Conservation (phyloP, 2,797 vertebrate genomes). For the Natrix natrix region DNA sequence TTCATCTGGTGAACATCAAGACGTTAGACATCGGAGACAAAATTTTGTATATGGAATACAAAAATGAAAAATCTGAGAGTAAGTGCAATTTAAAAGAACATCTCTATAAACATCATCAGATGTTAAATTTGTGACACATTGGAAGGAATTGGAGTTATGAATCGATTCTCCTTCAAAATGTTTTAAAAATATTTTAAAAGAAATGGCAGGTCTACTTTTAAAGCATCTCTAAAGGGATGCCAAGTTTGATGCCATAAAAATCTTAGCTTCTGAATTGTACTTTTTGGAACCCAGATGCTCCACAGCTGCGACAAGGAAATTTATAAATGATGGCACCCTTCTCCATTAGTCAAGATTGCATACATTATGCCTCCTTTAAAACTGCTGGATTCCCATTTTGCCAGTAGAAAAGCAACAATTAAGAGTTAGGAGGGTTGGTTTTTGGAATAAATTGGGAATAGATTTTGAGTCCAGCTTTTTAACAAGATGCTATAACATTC, state of each 20-base stretch:
- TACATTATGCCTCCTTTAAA: not conserved
- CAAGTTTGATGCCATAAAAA: not conserved
- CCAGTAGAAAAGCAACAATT: not conserved
- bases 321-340: not conserved
- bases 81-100: not conserved
- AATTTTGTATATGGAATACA: slow-evolving; percentile 33
- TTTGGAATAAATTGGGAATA: not conserved
- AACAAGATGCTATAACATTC: not conserved
- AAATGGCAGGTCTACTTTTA: not conserved
- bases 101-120: slow-evolving; percentile 28
- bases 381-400: not conserved
- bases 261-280: not conserved
- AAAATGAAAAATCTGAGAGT: not conserved
- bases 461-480: not conserved
- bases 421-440: not conserved
- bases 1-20: not conserved
- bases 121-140: slow-evolving; percentile 41
- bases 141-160: slow-evolving; percentile 41
- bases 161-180: slow-evolving; percentile 42
- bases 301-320: not conserved
- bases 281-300: not conserved
- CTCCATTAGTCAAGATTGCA: not conserved
- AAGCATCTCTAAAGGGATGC: not conserved
- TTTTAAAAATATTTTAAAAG: slow-evolving; percentile 34
- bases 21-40: slow-evolving; percentile 3